Conservation (phyloP, 1,140 invertebrate genomes). For the Episyrphus balteatus region DNA sequence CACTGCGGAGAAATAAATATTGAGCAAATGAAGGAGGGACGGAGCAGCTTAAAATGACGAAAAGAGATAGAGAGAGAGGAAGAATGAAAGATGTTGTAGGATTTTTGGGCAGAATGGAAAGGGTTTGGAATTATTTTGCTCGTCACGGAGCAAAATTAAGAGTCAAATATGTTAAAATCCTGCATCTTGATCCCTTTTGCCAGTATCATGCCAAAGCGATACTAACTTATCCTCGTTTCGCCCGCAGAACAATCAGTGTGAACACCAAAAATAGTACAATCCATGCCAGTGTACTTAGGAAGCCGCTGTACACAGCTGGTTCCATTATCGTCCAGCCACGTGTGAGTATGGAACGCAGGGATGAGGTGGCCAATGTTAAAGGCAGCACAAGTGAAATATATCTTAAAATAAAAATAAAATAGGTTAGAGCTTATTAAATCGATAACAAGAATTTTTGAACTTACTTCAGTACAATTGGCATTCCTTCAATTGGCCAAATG, state of each 20-base stretch:
- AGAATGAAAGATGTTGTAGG: too few species aligned
- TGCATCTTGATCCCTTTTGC: background rate
- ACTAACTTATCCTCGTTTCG: conserved; percentile 60
- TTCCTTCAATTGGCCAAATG: conserved; percentile 81
- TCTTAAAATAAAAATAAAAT: conserved; percentile 11
- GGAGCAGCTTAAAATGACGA: too few species aligned
- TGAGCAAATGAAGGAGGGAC: too few species aligned
- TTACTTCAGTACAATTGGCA: conserved; percentile 66
- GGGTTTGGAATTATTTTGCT: too few species aligned
- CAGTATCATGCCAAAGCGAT: background rate
- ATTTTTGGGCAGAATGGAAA: too few species aligned
- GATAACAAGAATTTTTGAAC: background rate
- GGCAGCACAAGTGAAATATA: conserved; percentile 77
- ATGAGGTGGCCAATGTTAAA: conserved; percentile 81
- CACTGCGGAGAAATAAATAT: too few species aligned
- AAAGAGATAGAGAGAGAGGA: too few species aligned
- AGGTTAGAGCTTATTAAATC: background rate
- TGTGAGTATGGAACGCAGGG: conserved; percentile 77
- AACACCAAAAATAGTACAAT: conserved; percentile 74
- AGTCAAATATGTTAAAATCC: background rate
- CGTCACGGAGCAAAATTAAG: background rate
- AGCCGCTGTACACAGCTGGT: conserved; percentile 78
- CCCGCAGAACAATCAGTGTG: conserved; percentile 65
- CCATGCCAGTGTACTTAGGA: conserved; percentile 78
- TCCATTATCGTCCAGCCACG: conserved; percentile 77